Conservation (phyloP, 2,797 vertebrate species). For the Propithecus perrieri region DNA sequence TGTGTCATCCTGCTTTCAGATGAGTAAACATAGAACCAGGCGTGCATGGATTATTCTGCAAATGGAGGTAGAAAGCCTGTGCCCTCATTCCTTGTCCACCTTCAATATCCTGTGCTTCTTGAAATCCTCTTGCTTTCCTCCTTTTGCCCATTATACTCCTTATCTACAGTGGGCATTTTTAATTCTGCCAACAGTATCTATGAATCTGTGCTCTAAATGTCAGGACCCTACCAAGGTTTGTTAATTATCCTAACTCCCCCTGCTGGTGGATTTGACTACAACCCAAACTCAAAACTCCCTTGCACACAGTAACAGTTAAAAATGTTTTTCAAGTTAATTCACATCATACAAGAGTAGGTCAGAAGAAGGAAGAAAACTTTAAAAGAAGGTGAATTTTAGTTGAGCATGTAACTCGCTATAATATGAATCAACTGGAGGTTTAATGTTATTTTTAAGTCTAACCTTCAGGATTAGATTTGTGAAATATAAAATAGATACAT, state of each 20-base stretch:
- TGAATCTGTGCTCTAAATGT: background rate
- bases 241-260: conserved; percentile 82
- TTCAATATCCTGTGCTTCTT: conserved; percentile 32
- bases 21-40: background rate
- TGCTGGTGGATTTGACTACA: conserved; percentile 80
- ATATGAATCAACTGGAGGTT: conserved; percentile 31
- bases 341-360: background rate
- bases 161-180: background rate
- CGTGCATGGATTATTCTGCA: background rate
- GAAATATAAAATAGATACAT: conserved; percentile 27
- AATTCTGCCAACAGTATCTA: background rate
- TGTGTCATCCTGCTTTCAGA: background rate
- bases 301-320: background rate
- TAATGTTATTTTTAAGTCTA: conserved; percentile 51
- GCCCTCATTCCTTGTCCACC: background rate
- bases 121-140: background rate
- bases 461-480: conserved; percentile 49
- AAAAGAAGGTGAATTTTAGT: background rate
- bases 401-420: conserved; percentile 52
- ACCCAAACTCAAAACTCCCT: conserved; percentile 46
- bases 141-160: background rate
- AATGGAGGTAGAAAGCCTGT: background rate
- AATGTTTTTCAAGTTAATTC: conserved; percentile 19
- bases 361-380: background rate
- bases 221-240: conserved; percentile 67